Evolutionary conservation across 2,113 vertebrate species (phyloP).

Genomic region (Nymphicus hollandicus): DNA sequence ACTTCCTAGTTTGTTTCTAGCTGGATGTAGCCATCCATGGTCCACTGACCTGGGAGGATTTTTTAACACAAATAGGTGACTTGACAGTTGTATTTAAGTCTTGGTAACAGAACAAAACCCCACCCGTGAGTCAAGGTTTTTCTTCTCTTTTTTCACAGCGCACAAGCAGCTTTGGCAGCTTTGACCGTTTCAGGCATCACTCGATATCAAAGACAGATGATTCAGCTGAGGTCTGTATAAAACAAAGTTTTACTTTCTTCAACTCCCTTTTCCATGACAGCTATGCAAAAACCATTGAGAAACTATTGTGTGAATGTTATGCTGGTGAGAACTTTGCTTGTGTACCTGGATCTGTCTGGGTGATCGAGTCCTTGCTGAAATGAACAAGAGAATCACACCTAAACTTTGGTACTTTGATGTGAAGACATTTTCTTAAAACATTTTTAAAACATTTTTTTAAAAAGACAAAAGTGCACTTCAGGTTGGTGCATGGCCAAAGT

Average conservation of each 20-base stretch:
- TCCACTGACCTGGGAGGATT: neutral
- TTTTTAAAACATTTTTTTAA: neutral
- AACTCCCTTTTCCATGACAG: neutral
- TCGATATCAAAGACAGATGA: conserved; percentile 67
- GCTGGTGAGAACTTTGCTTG: neutral
- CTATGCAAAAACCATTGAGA: neutral
- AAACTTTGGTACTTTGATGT: neutral
- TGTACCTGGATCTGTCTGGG: neutral
- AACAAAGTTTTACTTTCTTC: neutral
- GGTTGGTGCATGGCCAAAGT: neutral
- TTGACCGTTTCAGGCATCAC: conserved; percentile 71
- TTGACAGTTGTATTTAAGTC: neutral
- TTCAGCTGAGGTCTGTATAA: conserved; percentile 65
- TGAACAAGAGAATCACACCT: neutral
- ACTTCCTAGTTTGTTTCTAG: neutral
- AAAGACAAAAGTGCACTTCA: neutral
- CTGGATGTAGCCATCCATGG: neutral
- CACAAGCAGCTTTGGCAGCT: conserved; percentile 79
- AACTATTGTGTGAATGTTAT: neutral
- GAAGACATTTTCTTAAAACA: neutral
- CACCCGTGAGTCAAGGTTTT: neutral
- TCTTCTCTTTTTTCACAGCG: conserved; percentile 69
- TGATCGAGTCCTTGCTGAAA: neutral
- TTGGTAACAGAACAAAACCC: neutral
- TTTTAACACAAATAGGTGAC: neutral